These are phyloP conservation scores for Heliangelus exortis DNA, from an alignment of 2,797 vertebrate genomes.

Conservation along the genomic window DNA sequence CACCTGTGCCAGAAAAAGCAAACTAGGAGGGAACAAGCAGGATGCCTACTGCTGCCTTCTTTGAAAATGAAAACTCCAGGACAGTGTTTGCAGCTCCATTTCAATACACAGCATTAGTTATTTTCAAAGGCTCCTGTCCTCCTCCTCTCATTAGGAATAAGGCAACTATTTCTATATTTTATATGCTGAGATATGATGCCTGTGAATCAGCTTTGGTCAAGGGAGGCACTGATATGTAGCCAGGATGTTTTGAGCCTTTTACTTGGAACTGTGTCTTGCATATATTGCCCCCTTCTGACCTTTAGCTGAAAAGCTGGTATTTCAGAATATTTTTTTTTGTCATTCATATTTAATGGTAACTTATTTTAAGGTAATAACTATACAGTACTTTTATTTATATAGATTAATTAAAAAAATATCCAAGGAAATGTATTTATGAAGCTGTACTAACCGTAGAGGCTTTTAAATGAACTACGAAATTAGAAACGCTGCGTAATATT, in stretches of 20 bases:
- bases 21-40: neutral
- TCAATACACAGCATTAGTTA: neutral
- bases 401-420: constrained; percentile 42
- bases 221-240: neutral
- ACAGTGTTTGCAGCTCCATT: neutral
- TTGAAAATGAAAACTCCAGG: neutral
- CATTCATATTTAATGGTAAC: constrained; percentile 74
- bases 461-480: constrained; percentile 27
- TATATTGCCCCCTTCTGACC: constrained; percentile 39
- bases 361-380: constrained; percentile 75
- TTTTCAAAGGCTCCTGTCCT: neutral
- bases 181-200: neutral
- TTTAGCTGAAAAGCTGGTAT: neutral
- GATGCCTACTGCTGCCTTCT: neutral
- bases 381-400: constrained; percentile 72
- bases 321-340: constrained; percentile 37
- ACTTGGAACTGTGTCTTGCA: neutral
- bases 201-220: neutral
- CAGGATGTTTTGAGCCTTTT: neutral
- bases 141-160: neutral
- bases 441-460: neutral
- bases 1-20: neutral
- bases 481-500: constrained; percentile 44
- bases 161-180: neutral
- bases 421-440: constrained; percentile 74